Percentiles rank a stretch among this genome's conserved stretches.
phyloP scores from a whole-genome alignment of 2,888 invertebrate genomes.

The Hedychridium roseum region DNA sequence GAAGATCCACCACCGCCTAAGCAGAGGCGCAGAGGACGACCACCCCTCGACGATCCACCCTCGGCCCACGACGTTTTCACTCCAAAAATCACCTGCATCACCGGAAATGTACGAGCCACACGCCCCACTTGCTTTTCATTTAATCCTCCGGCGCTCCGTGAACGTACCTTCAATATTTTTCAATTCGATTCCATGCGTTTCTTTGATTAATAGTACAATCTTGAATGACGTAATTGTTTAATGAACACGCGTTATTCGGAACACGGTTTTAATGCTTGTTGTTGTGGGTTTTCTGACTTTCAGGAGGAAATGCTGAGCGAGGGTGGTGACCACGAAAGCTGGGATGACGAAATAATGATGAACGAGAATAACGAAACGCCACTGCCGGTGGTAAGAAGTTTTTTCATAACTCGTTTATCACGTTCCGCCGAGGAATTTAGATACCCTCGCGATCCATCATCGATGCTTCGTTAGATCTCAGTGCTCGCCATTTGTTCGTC shows the following conservation, averaged over 20 bases:
- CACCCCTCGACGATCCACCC: constrained; percentile 72
- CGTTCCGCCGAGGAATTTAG: too few relatives aligned
- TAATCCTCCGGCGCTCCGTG: background rate
- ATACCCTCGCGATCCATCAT: too few relatives aligned
- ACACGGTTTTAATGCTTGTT: background rate
- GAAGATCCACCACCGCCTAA: constrained; percentile 63
- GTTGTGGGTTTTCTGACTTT: too few relatives aligned
- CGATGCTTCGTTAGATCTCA: too few relatives aligned
- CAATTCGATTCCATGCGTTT: background rate
- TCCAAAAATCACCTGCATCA: constrained; percentile 66
- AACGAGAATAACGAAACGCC: constrained; percentile 57
- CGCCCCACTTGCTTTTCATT: background rate
- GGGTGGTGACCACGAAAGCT: constrained; percentile 60
- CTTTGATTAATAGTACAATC: too few relatives aligned
- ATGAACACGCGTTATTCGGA: too few relatives aligned
- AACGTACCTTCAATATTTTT: background rate
- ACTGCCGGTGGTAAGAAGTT: constrained; percentile 54
- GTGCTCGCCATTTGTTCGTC: too few relatives aligned
- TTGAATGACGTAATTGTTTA: too few relatives aligned
- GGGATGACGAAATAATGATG: constrained; percentile 61
- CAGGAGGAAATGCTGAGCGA: constrained; percentile 62
- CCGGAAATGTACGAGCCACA: constrained; percentile 56
- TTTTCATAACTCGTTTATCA: constrained; percentile 1
- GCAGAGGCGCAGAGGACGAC: constrained; percentile 73
- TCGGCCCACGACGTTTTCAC: constrained; percentile 65